A percentile compares a stretch with the other conserved stretches of the same genome.
Conservation (phyloP, 1,140 invertebrate species). For the Meloidogyne floridensis region DNA sequence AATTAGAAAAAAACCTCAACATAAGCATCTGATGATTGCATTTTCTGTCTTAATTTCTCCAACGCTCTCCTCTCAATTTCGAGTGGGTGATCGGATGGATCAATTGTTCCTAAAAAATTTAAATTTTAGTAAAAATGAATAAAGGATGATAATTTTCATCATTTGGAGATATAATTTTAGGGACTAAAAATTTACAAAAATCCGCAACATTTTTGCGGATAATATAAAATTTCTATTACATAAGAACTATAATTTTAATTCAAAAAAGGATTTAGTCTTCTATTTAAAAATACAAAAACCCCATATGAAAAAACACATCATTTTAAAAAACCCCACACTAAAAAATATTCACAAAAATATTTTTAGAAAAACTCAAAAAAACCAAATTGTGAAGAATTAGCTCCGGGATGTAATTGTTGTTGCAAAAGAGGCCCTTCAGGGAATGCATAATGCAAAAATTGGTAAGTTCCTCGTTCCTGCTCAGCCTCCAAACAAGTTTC, state of each 20-base stretch:
- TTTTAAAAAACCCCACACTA: too few relatives aligned
- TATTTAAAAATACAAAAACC: too few relatives aligned
- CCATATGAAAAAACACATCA: too few relatives aligned
- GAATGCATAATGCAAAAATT: slow-evolving; percentile 52
- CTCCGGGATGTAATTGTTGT: not conserved
- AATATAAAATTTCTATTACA: too few relatives aligned
- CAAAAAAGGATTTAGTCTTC: too few relatives aligned
- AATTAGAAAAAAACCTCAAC: slow-evolving; percentile 41
- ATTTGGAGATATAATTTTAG: too few relatives aligned
- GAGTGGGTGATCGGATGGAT: slow-evolving; percentile 45
- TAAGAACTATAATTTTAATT: too few relatives aligned
- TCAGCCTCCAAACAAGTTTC: slow-evolving; percentile 36
- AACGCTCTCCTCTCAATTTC: slow-evolving; percentile 41
- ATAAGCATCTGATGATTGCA: slow-evolving; percentile 43
- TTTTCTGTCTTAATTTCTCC: slow-evolving; percentile 41
- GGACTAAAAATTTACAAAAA: too few relatives aligned
- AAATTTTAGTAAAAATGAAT: not conserved
- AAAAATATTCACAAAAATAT: too few relatives aligned
- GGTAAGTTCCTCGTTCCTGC: slow-evolving; percentile 41
- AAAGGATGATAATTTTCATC: not conserved
- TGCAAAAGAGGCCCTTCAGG: slow-evolving; percentile 54
- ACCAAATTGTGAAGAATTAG: slow-evolving; percentile 4
- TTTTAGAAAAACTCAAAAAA: not conserved
- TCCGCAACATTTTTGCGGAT: too few relatives aligned
- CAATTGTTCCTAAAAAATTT: slow-evolving; percentile 35